phyloP scores from a whole-genome alignment of 2,113 vertebrate species.

The Protobothrops mucrosquamatus region DNA sequence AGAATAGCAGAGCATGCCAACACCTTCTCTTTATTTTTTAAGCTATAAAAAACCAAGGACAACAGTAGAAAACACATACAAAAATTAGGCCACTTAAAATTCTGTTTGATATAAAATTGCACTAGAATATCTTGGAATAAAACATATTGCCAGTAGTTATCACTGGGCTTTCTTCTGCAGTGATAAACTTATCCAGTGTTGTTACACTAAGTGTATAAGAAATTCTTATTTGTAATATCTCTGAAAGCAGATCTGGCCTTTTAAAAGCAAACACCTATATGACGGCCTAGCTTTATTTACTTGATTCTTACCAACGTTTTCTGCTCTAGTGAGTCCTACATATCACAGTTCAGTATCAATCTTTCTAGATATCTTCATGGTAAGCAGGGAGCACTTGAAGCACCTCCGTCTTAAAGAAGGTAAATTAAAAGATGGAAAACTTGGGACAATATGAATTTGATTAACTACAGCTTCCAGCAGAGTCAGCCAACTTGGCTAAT shows the following conservation, averaged over 20 bases:
- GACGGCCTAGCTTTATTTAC: constrained; percentile 3
- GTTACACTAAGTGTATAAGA: constrained; percentile 28
- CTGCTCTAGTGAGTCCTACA: not conserved
- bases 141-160: not conserved
- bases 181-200: not conserved
- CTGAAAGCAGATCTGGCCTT: not conserved
- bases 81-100: not conserved
- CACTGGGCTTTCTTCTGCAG: constrained; percentile 11
- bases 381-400: not conserved
- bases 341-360: not conserved
- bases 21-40: not conserved
- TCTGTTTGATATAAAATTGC: not conserved
- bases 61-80: not conserved
- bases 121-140: constrained; percentile 14
- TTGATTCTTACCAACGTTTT: constrained; percentile 21
- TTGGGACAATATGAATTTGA: not conserved
- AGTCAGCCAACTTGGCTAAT: not conserved
- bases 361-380: not conserved
- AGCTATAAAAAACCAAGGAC: not conserved
- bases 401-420: not conserved
- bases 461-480: not conserved
- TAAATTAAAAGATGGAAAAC: not conserved
- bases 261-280: not conserved
- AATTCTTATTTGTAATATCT: constrained; percentile 18
- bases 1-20: not conserved